Percentiles rank a stretch among this genome's conserved stretches.
These are phyloP conservation scores for Epicauta chinensis DNA, from an alignment of 1,140 invertebrate genomes.

Conservation along the genomic window DNA sequence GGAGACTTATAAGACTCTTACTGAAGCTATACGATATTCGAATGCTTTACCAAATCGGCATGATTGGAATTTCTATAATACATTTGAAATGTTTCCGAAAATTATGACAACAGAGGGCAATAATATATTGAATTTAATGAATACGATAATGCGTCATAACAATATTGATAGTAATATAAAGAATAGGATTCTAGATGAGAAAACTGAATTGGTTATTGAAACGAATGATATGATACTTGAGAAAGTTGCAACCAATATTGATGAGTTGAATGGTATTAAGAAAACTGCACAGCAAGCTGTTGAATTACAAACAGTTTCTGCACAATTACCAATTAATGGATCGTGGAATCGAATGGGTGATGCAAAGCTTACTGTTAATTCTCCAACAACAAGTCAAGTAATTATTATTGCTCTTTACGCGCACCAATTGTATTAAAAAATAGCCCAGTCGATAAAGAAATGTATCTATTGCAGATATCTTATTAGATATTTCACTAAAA, in stretches of 20 bases:
- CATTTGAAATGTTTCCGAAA: constrained; percentile 61
- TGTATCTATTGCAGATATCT: too few relatives aligned
- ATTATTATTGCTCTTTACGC: too few relatives aligned
- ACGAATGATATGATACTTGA: constrained; percentile 78
- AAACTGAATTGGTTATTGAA: constrained; percentile 67
- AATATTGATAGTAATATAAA: constrained; percentile 55
- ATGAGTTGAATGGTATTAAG: constrained; percentile 62
- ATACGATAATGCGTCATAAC: constrained; percentile 52
- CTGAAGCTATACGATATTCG: constrained; percentile 57
- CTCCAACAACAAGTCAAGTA: constrained; percentile 7
- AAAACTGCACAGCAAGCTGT: constrained; percentile 47
- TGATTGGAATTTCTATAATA: constrained; percentile 63
- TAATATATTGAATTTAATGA: constrained; percentile 49
- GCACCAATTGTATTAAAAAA: too few relatives aligned
- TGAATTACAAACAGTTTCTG: constrained; percentile 42
- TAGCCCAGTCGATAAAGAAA: too few relatives aligned
- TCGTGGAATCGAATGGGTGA: constrained; percentile 41
- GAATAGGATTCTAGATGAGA: constrained; percentile 57
- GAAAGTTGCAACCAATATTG: constrained; percentile 63
- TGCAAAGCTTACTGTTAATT: constrained; percentile 32
- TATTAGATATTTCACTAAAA: too few relatives aligned
- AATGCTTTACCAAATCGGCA: constrained; percentile 63
- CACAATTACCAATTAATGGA: constrained; percentile 36
- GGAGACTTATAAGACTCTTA: constrained; percentile 50
- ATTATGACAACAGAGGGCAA: constrained; percentile 53